phyloP scores from a whole-genome alignment of 1,140 invertebrate species.

The Bombus turneri region DNA sequence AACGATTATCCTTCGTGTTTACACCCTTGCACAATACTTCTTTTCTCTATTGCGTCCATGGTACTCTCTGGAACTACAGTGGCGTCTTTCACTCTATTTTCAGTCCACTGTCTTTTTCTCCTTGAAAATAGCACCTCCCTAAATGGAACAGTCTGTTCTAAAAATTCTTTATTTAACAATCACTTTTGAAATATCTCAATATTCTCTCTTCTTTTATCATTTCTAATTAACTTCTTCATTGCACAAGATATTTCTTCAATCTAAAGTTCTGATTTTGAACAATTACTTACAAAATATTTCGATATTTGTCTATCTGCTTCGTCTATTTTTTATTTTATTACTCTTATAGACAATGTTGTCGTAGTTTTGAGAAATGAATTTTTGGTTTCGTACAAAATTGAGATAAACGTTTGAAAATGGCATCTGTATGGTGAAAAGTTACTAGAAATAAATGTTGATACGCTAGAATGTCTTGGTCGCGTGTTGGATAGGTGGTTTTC shows the following conservation, averaged over 20 bases:
- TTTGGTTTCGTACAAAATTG: not conserved
- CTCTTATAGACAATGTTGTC: too few species aligned
- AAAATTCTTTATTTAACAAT: not conserved
- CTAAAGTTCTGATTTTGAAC: too few species aligned
- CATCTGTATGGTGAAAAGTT: too few species aligned
- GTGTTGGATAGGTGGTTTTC: not conserved
- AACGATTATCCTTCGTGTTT: slow-evolving; percentile 38
- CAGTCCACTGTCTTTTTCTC: not conserved
- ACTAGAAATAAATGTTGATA: not conserved
- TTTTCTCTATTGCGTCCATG: not conserved
- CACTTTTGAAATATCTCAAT: not conserved
- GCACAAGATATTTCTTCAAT: too few species aligned
- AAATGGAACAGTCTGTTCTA: not conserved
- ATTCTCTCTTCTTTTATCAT: not conserved
- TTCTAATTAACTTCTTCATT: too few species aligned
- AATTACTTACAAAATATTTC: too few species aligned
- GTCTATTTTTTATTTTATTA: too few species aligned
- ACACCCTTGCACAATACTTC: slow-evolving; percentile 17
- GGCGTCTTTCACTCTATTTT: not conserved
- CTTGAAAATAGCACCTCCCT: too few species aligned
- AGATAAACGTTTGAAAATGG: not conserved
- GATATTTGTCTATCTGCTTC: too few species aligned
- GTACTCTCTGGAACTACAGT: too few species aligned
- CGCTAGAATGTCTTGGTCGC: not conserved
- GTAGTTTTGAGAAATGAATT: not conserved